phyloP scores from a whole-genome alignment of 2,888 invertebrate genomes.

The Netelia inedita region DNA sequence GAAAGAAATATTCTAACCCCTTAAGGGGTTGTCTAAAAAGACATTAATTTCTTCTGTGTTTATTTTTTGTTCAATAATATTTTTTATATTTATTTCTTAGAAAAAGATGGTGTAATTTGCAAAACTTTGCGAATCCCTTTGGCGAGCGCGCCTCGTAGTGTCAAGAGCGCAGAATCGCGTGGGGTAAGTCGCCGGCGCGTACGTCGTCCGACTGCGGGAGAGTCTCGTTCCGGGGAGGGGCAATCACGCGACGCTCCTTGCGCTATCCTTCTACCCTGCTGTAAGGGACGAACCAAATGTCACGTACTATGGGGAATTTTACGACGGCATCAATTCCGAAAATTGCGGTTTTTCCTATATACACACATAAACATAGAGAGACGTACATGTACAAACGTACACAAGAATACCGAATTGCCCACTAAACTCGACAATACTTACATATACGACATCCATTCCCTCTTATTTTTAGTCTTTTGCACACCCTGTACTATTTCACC shows the following conservation, averaged over 20 bases:
- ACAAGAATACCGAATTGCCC: not conserved
- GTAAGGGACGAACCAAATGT: conserved; percentile 73
- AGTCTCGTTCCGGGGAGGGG: conserved; percentile 60
- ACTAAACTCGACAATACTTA: conserved; percentile 53
- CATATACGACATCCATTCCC: not conserved
- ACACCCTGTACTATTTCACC: not conserved
- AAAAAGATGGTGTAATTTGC: not conserved
- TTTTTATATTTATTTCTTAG: not conserved
- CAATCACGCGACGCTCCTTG: conserved; percentile 77
- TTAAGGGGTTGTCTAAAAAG: too few species aligned
- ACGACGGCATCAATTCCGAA: conserved; percentile 74
- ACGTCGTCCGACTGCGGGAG: conserved; percentile 53
- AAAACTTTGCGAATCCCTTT: not conserved
- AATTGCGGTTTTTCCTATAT: conserved; percentile 68
- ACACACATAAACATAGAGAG: not conserved
- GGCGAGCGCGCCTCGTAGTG: conserved; percentile 30
- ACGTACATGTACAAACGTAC: not conserved
- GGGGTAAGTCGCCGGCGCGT: conserved; percentile 3
- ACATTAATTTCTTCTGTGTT: too few species aligned
- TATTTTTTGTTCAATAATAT: not conserved
- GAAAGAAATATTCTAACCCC: too few species aligned
- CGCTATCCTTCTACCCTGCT: conserved; percentile 72
- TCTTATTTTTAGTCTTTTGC: not conserved
- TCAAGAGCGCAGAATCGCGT: conserved; percentile 62
- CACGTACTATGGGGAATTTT: conserved; percentile 75